Conservation (phyloP, 2,888 invertebrate species). For the Ectobius pallidus region DNA sequence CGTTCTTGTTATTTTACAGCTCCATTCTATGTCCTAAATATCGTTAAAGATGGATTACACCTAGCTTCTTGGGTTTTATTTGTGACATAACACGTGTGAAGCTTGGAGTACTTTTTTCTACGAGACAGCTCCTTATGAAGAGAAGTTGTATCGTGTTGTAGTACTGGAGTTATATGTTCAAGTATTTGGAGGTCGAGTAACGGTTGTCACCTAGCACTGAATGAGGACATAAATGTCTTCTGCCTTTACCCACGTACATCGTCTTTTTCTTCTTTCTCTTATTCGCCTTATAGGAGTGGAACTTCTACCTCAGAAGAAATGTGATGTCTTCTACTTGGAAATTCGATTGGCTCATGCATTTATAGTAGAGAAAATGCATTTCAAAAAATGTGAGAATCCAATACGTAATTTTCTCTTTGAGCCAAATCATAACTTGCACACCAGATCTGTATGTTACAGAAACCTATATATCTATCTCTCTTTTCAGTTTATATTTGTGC, state of each 20-base stretch:
- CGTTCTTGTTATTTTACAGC: not conserved
- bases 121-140: too few species aligned
- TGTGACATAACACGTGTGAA: not conserved
- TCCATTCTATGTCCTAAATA: not conserved
- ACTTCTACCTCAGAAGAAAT: not conserved
- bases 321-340: not conserved
- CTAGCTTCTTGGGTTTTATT: not conserved
- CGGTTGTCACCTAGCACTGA: not conserved
- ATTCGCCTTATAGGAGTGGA: not conserved
- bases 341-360: conserved; percentile 16
- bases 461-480: not conserved
- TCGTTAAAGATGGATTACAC: not conserved
- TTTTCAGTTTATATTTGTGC: too few species aligned
- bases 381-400: not conserved
- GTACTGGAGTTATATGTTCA: too few species aligned
- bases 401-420: not conserved
- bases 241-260: not conserved
- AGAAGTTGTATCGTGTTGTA: not conserved
- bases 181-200: not conserved
- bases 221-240: not conserved
- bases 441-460: not conserved
- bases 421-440: not conserved
- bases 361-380: not conserved
- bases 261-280: not conserved
- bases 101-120: too few species aligned